These are phyloP conservation scores for Temnothorax nylanderi DNA, from an alignment of 1,140 invertebrate species.

Conservation along the genomic window DNA sequence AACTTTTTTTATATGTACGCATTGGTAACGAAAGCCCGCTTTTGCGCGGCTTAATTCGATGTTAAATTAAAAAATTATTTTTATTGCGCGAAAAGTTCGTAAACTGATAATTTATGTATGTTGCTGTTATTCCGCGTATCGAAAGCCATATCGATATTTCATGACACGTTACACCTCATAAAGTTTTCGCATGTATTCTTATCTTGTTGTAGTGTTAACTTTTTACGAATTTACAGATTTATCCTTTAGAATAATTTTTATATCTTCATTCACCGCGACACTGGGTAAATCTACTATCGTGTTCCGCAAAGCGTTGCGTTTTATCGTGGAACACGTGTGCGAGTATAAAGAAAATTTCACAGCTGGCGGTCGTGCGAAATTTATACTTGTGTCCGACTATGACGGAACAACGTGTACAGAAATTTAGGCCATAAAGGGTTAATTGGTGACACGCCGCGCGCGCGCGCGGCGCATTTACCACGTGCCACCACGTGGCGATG, in stretches of 20 bases:
- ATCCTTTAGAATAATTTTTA: not conserved
- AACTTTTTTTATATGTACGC: not conserved
- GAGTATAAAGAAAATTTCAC: slow-evolving; percentile 39
- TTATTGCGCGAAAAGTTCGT: not conserved
- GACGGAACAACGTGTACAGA: slow-evolving; percentile 22
- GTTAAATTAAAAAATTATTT: slow-evolving; percentile 28
- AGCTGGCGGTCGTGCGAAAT: not conserved
- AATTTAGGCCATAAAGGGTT: slow-evolving; percentile 65
- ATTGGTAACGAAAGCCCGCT: not conserved
- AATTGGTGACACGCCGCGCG: slow-evolving; percentile 60
- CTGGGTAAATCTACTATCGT: not conserved
- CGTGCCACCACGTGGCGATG: slow-evolving; percentile 29
- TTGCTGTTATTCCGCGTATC: not conserved
- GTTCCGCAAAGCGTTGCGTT: not conserved
- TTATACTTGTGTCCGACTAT: slow-evolving; percentile 28
- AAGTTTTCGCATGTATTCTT: not conserved
- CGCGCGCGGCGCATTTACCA: slow-evolving; percentile 34
- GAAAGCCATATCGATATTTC: not conserved
- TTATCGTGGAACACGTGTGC: not conserved
- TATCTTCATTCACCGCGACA: not conserved
- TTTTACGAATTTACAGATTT: not conserved
- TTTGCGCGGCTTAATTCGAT: not conserved
- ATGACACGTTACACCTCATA: not conserved
- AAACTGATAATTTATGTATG: slow-evolving; percentile 8
- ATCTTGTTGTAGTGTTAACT: not conserved